Percentiles rank a stretch among this genome's conserved stretches.
Conservation (phyloP, 1,140 invertebrate genomes). For the Eriosoma lanigerum region DNA sequence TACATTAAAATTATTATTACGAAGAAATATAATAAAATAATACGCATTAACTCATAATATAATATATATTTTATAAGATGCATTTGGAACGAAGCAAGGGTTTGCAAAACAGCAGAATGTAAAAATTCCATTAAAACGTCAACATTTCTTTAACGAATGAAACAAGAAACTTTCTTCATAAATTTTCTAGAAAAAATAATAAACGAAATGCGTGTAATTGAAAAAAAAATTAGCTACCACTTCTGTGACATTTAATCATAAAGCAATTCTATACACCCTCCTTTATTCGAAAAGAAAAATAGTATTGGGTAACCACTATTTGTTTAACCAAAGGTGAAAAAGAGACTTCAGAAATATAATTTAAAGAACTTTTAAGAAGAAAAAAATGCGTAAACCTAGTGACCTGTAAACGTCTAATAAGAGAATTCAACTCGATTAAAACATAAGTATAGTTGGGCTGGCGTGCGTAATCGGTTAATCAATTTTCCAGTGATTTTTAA, state of each 20-base stretch:
- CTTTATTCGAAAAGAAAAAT: slow-evolving; percentile 1
- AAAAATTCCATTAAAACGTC: slow-evolving; percentile 37
- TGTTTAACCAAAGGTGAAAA: slow-evolving; percentile 18
- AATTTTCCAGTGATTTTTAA: background rate
- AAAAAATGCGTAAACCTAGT: background rate
- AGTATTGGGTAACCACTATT: slow-evolving; percentile 3
- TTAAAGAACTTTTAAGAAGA: background rate
- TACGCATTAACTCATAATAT: too few relatives aligned
- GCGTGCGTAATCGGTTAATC: background rate
- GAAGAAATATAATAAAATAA: too few relatives aligned
- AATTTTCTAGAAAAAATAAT: slow-evolving; percentile 8
- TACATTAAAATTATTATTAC: too few relatives aligned
- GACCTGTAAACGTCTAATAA: slow-evolving; percentile 20
- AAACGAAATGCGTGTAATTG: slow-evolving; percentile 25
- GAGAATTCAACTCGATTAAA: slow-evolving; percentile 3
- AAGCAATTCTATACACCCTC: slow-evolving; percentile 19
- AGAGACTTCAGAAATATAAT: slow-evolving; percentile 1
- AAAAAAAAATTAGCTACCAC: slow-evolving; percentile 17
- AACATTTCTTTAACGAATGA: slow-evolving; percentile 21
- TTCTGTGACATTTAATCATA: slow-evolving; percentile 37
- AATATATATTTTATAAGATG: background rate
- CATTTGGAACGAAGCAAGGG: background rate
- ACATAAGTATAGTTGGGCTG: background rate
- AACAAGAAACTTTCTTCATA: slow-evolving; percentile 24
- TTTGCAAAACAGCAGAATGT: background rate